Percentiles rank a stretch among this genome's conserved stretches.
These are phyloP conservation scores for Gymnoscopelus braueri DNA, from an alignment of 2,797 vertebrate genomes.

Conservation along the genomic window DNA sequence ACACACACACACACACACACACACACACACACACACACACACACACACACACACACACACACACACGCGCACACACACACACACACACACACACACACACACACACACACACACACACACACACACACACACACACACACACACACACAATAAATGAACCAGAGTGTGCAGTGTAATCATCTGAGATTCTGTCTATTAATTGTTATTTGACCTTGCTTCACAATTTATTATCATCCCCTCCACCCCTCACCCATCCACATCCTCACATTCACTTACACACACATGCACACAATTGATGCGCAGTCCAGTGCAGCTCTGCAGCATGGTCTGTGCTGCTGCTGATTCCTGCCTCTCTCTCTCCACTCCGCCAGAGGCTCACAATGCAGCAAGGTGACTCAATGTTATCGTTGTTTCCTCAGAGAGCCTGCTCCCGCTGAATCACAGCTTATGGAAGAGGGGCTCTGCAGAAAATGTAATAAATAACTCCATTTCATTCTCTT, in stretches of 20 bases:
- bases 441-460: slow-evolving; percentile 57
- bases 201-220: slow-evolving; percentile 67
- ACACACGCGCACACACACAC: too few species aligned
- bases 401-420: slow-evolving; percentile 77
- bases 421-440: slow-evolving; percentile 72
- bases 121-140: too few species aligned
- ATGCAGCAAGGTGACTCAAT: slow-evolving; percentile 87
- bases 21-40: too few species aligned
- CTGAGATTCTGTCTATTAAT: slow-evolving; percentile 41
- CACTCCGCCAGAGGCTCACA: slow-evolving; percentile 74
- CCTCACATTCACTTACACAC: slow-evolving; percentile 38
- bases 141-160: too few species aligned
- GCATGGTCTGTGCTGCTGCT: slow-evolving; percentile 55
- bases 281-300: slow-evolving; percentile 50
- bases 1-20: too few species aligned
- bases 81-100: too few species aligned
- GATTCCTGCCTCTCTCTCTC: slow-evolving; percentile 68
- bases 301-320: slow-evolving; percentile 72
- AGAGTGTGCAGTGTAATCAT: slow-evolving; percentile 61
- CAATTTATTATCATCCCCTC: slow-evolving; percentile 64
- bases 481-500: slow-evolving; percentile 30
- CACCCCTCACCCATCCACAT: slow-evolving; percentile 32
- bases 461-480: slow-evolving; percentile 61
- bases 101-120: too few species aligned
- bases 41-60: too few species aligned